Evolutionary conservation across 2,113 vertebrate species (phyloP), one percentile per base, ranked within the genome.

Genomic region (Embiotoca jacksoni): DNA sequence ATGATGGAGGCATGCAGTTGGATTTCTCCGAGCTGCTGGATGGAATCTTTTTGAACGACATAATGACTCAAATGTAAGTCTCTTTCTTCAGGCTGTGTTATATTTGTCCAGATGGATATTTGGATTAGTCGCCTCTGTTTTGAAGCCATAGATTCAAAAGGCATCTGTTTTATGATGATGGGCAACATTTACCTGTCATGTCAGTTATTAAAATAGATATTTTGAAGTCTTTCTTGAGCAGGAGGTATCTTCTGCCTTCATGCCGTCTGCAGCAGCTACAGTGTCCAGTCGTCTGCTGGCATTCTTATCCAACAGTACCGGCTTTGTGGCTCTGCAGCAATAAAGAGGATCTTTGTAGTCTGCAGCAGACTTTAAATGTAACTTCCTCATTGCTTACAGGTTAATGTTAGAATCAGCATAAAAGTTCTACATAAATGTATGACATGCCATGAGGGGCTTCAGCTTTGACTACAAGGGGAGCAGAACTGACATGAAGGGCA

Each of bases 61-160:
- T 94, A 30, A 94, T 94, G 92, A 79, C 76, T 41, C 85, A 94
- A 78, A 94, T 94, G 94, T 94, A 83, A 93, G 93, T 91, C 36
- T 14, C 33, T 33, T 78, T 3, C 41, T 16, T 4, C 16, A 60
- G 33, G 9, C 16, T 47, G 41, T 73, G 44, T 59, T 54, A 73
- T 36, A 35, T 65, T 56, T 55, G 58, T 55, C 39, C 75, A 63
- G 55, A 65, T 60, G 57, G 68, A 44, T 32, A 7, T 47, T 81
- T 50, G 78, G 75, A 83, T 59, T 69, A 66, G 49, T 3, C 4
- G 52, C 33, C 52, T n/a, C 30, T 49, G 23, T 65, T 66, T 58
- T 47, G 32, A 72, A 62, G 36, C 66, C 33, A 31, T 6, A 23
- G 32, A 32, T 11, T 66, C 46, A 6, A 32, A n/a, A 1, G 6